Percentiles rank a stretch among this genome's conserved stretches.
These are phyloP conservation scores for Neodiprion virginianus DNA, from an alignment of 1,140 invertebrate genomes.

Conservation along the genomic window DNA sequence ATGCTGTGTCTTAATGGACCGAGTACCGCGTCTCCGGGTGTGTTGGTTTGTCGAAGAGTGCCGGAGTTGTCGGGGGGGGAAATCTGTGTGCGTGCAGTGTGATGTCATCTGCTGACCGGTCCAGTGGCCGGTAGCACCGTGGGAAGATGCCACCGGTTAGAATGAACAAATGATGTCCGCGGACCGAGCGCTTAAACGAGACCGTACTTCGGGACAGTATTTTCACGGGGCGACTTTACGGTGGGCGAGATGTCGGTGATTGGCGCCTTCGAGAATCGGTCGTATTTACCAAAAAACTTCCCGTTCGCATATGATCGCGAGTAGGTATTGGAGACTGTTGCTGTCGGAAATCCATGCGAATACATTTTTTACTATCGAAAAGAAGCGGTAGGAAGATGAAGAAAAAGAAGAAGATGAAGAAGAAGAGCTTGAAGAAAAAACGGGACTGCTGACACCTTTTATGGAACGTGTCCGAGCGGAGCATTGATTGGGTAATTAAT, in stretches of 20 bases:
- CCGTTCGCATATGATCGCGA: too few relatives aligned
- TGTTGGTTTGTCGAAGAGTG: conserved; percentile 16
- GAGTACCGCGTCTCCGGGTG: conserved; percentile 18
- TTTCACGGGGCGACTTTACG: not conserved
- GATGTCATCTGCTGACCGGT: conserved; percentile 53
- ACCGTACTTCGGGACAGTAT: not conserved
- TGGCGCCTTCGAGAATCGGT: too few relatives aligned
- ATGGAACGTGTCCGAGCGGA: too few relatives aligned
- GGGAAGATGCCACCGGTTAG: conserved; percentile 43
- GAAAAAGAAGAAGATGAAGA: too few relatives aligned
- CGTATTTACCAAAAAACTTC: too few relatives aligned
- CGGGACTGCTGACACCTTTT: too few relatives aligned
- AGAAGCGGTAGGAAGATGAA: too few relatives aligned
- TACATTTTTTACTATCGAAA: too few relatives aligned
- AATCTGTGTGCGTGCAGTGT: conserved; percentile 31
- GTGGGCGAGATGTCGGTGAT: not conserved
- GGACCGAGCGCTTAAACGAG: not conserved
- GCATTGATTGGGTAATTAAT: too few relatives aligned
- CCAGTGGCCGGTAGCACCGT: conserved; percentile 48
- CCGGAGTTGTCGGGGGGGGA: conserved; percentile 18
- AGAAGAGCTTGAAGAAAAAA: too few relatives aligned
- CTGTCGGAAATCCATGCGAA: too few relatives aligned
- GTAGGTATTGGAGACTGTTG: too few relatives aligned
- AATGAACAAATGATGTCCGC: conserved; percentile 28
- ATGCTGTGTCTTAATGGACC: conserved; percentile 30